Base-by-base conservation (phyloP, 1,140 invertebrate genomes). In the Neuroterus valhalla region DNA sequence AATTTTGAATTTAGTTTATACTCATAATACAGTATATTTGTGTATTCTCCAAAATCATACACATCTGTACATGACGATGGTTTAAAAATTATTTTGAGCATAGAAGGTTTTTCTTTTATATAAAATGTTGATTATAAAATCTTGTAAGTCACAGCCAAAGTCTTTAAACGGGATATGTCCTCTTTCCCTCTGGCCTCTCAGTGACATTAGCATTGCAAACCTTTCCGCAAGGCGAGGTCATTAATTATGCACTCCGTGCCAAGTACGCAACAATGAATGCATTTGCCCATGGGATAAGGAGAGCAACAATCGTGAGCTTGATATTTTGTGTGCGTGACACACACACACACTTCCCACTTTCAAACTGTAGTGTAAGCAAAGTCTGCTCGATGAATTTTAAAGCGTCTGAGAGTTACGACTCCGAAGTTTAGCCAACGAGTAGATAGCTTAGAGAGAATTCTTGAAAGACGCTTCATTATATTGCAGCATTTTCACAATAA, bases 211-310 rank as follows among this genome's bases (percentile, higher is more conserved):
- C 81, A 82, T 81, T 83, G 78, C 80, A 83, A 85, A 85, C 76
- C 66, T 76, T 45, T 50, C 62, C 12, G 19, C n/a, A 69, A 77
- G 67, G 48, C 71, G 68, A 81, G 79, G 72, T 77, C 78, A 78
- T 85, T 84, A 86, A 86, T 85, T 83, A 85, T 86, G 79, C 82
- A 83, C 80, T 81, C 74, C 72, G 74, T 66, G 78, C 68, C 62
- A 71, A 46, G 50, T 77, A 75, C 66, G 80, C 78, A 82, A 82
- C 80, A 82, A 84, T 82, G 70, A 75, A 82, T 19, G 19, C 46
- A 70, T 62, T 48, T 55, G 19, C 71, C 67, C 48, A 43, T 67
- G 62, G 48, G 43, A 72, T 69, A 70, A 73, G 50, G 69, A 70
- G 71, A 72, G 42, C 71, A n/a, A 44, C 17, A 45, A 69, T 52